phyloP scores from a whole-genome alignment of 64 coral and sea anemone species.

The Dendrophyllia cribrosa region DNA sequence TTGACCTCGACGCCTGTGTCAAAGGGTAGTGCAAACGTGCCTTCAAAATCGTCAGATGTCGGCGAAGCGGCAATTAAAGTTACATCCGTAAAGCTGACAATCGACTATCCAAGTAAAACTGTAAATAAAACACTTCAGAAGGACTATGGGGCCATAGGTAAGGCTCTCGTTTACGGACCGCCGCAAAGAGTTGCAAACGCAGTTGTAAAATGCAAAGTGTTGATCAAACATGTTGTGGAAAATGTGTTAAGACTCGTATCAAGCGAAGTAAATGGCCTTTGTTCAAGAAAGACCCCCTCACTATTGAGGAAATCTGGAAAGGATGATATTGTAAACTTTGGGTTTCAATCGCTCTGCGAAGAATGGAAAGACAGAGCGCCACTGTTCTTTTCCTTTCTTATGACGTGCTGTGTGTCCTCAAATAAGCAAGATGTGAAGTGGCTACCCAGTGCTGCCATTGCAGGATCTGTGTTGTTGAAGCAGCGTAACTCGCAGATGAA shows the following conservation, averaged over 20 bases:
- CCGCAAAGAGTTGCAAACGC: slow-evolving; percentile 68
- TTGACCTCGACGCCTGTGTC: not conserved
- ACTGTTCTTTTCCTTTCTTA: slow-evolving; percentile 76
- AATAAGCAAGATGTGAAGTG: slow-evolving; percentile 40
- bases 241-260: slow-evolving; percentile 52
- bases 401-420: slow-evolving; percentile 56
- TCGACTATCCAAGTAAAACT: not conserved
- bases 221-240: slow-evolving; percentile 53
- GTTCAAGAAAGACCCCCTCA: slow-evolving; percentile 67
- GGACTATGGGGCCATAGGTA: slow-evolving; percentile 53
- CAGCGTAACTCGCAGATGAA: slow-evolving; percentile 55
- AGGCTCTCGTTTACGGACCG: slow-evolving; percentile 48
- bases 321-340: slow-evolving; percentile 69
- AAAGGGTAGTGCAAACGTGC: not conserved
- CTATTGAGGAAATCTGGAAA: slow-evolving; percentile 62
- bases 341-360: slow-evolving; percentile 54
- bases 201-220: slow-evolving; percentile 56
- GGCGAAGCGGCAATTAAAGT: not conserved
- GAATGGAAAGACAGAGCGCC: slow-evolving; percentile 81
- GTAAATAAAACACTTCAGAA: slow-evolving; percentile 31
- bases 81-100: not conserved
- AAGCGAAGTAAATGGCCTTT: slow-evolving; percentile 65
- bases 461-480: slow-evolving; percentile 65
- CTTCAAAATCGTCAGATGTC: not conserved
- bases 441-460: slow-evolving; percentile 74